Conservation (phyloP, 2,113 vertebrate species). For the Picathartes gymnocephalus region DNA sequence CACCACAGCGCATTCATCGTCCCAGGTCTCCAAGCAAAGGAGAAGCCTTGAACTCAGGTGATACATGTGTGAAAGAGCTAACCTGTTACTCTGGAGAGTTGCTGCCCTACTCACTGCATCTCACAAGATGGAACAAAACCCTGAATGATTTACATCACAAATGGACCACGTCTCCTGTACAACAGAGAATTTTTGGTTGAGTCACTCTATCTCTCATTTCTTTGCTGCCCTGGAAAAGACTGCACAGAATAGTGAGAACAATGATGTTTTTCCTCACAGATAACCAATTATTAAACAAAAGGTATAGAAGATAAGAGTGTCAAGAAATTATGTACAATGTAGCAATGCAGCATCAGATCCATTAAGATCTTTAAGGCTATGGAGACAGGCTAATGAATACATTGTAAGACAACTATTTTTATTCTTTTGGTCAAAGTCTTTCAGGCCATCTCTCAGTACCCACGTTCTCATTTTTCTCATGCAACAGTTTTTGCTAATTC, state of each 20-base stretch:
- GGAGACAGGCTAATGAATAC: neutral
- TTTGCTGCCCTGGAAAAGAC: slow-evolving; percentile 1
- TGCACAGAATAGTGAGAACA: neutral
- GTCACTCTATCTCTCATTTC: neutral
- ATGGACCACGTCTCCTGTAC: neutral
- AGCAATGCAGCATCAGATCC: neutral
- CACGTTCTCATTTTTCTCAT: neutral
- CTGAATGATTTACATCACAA: neutral
- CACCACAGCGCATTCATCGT: neutral
- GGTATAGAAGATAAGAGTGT: neutral
- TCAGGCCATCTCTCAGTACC: neutral
- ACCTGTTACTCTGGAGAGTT: neutral
- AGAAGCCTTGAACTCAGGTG: neutral
- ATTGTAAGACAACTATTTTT: neutral
- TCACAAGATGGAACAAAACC: neutral
- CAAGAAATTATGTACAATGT: neutral
- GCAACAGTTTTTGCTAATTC: neutral
- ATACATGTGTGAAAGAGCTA: rapidly evolving
- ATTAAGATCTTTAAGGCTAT: neutral
- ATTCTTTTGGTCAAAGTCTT: neutral
- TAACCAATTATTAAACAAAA: neutral
- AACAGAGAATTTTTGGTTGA: neutral
- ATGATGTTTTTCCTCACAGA: neutral
- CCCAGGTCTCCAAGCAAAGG: neutral
- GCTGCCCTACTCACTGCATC: neutral